phyloP scores from a whole-genome alignment of 2,888 invertebrate genomes.

The Eugnorisma glareosa region DNA sequence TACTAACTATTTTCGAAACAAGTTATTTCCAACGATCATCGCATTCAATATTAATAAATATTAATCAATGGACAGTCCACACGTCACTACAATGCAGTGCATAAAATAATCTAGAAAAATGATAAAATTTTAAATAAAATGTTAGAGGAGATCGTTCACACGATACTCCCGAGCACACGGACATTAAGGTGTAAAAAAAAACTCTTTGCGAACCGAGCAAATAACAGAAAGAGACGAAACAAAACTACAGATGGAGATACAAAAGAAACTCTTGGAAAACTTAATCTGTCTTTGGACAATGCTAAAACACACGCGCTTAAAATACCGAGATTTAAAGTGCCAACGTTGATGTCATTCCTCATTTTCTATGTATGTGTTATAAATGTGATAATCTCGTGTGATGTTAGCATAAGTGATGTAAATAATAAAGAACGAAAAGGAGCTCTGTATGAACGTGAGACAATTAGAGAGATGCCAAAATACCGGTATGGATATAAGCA shows the following conservation, averaged over 20 bases:
- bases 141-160: slow-evolving; percentile 86
- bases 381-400: slow-evolving; percentile 89
- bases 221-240: slow-evolving; percentile 77
- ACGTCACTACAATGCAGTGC: slow-evolving; percentile 64
- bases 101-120: slow-evolving; percentile 79
- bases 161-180: slow-evolving; percentile 83
- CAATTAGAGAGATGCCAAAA: slow-evolving; percentile 72
- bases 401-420: slow-evolving; percentile 86
- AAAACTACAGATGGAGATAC: slow-evolving; percentile 68
- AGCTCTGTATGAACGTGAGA: slow-evolving; percentile 68
- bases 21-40: slow-evolving; percentile 64
- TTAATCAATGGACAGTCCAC: slow-evolving; percentile 61
- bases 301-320: slow-evolving; percentile 87
- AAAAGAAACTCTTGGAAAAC: slow-evolving; percentile 67
- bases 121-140: slow-evolving; percentile 84
- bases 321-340: slow-evolving; percentile 65
- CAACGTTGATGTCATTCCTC: slow-evolving; percentile 81
- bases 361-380: slow-evolving; percentile 84
- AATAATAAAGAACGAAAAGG: slow-evolving; percentile 76
- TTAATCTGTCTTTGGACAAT: slow-evolving; percentile 83
- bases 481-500: slow-evolving; percentile 74
- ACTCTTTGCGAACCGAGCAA: slow-evolving; percentile 74
- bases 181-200: slow-evolving; percentile 75
- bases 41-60: slow-evolving; percentile 59
- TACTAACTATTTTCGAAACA: slow-evolving; percentile 2